Percentiles rank a stretch among this genome's conserved stretches.
These are phyloP conservation scores for Meganola albula DNA, from an alignment of 2,888 invertebrate species.

Conservation along the genomic window DNA sequence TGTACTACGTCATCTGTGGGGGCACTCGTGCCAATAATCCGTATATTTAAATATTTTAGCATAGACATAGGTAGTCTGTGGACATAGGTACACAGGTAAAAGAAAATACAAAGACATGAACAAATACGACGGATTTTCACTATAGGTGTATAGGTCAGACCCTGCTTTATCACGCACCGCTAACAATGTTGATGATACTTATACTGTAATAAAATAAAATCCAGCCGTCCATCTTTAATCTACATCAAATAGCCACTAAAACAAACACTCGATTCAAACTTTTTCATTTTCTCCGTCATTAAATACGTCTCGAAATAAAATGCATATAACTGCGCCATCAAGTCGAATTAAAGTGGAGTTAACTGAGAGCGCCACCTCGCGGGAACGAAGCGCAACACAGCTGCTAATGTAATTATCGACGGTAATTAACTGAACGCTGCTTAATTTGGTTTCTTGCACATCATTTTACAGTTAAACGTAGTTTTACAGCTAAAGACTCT, in stretches of 20 bases:
- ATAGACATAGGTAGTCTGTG: too few relatives aligned
- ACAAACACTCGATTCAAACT: neutral
- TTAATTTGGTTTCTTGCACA: conserved; percentile 13
- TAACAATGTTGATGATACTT: too few relatives aligned
- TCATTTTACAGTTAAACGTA: conserved; percentile 16
- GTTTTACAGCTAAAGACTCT: too few relatives aligned
- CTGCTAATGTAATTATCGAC: conserved; percentile 21
- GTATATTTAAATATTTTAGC: too few relatives aligned
- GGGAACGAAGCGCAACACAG: conserved; percentile 15
- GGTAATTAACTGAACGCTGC: conserved; percentile 23
- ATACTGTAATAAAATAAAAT: too few relatives aligned
- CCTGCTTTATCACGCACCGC: too few relatives aligned
- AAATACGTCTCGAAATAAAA: conserved; percentile 9
- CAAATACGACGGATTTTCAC: neutral
- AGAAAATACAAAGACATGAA: neutral
- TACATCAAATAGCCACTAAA: neutral
- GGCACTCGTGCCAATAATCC: too few relatives aligned
- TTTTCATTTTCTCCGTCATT: conserved; percentile 6
- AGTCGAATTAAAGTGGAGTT: conserved; percentile 23
- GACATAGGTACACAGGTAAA: neutral
- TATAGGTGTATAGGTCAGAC: neutral
- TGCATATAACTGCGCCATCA: conserved; percentile 9
- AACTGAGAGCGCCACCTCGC: conserved; percentile 8
- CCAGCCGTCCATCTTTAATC: neutral
- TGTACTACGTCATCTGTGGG: too few relatives aligned